These are phyloP conservation scores for Pheosia tremula DNA, from an alignment of 2,888 invertebrate species.

Conservation along the genomic window DNA sequence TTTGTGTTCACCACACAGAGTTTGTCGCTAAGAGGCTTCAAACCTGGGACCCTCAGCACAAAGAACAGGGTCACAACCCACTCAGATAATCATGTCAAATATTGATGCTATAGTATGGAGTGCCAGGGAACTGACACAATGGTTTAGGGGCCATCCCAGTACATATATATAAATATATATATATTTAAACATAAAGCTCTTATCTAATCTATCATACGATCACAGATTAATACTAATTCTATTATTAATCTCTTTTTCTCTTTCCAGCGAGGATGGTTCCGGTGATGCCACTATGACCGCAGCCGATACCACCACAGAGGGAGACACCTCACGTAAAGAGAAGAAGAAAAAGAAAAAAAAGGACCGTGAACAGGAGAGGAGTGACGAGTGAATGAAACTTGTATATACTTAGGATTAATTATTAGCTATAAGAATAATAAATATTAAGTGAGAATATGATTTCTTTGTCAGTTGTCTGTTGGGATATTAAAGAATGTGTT, in stretches of 20 bases:
- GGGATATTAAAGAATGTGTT: not conserved
- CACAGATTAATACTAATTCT: no score
- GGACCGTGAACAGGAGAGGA: slow-evolving; percentile 85
- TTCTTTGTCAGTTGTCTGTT: not conserved
- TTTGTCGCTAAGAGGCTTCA: no score
- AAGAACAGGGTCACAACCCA: no score
- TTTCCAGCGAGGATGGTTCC: slow-evolving; percentile 54
- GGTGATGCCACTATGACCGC: slow-evolving; percentile 65
- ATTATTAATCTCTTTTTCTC: not conserved
- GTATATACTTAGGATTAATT: slow-evolving; percentile 29
- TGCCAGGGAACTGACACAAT: no score
- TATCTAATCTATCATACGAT: no score
- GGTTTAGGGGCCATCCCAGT: no score
- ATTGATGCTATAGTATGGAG: no score
- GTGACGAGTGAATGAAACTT: slow-evolving; percentile 59
- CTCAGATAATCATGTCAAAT: no score
- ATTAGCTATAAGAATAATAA: slow-evolving; percentile 4
- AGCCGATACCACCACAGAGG: slow-evolving; percentile 64
- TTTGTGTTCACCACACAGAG: no score
- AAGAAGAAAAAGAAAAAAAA: slow-evolving; percentile 93
- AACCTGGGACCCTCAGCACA: no score
- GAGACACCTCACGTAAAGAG: slow-evolving; percentile 83
- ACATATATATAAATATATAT: no score
- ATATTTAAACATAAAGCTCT: no score
- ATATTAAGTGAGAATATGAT: not conserved